Conservation (phyloP, 2,113 vertebrate genomes). For the Odontophorus gujanensis region DNA sequence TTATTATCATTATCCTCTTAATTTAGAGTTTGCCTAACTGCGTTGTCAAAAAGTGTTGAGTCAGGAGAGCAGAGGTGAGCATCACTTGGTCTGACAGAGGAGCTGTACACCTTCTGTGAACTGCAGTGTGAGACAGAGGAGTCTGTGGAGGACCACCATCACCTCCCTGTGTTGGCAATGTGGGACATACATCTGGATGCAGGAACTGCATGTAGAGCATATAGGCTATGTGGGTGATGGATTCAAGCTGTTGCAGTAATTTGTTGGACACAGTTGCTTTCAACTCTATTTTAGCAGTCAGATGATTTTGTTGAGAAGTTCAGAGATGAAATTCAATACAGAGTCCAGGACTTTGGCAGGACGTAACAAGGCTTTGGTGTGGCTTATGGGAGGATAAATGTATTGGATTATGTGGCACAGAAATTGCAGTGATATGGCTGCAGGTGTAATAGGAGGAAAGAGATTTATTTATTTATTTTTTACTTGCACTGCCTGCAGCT, state of each 20-base stretch:
- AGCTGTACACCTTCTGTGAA: neutral
- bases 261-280: rapidly evolving
- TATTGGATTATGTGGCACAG: neutral
- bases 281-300: neutral
- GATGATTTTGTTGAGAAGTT: neutral
- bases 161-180: neutral
- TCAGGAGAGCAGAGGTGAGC: neutral
- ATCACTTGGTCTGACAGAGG: neutral
- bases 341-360: neutral
- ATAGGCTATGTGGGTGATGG: neutral
- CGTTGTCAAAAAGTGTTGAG: neutral
- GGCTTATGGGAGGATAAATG: neutral
- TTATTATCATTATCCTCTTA: neutral
- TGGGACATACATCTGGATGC: neutral
- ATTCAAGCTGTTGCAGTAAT: neutral
- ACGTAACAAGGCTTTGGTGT: neutral
- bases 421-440: neutral
- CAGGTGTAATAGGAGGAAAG: neutral
- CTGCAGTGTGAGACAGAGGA: neutral
- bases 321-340: neutral
- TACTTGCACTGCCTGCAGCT: neutral
- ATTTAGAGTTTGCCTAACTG: neutral
- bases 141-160: neutral
- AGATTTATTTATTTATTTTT: neutral
- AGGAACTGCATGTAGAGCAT: rapidly evolving